Evolutionary conservation across 2,797 vertebrate genomes (phyloP).

Genomic region (Myoxocephalus aenaeus): DNA sequence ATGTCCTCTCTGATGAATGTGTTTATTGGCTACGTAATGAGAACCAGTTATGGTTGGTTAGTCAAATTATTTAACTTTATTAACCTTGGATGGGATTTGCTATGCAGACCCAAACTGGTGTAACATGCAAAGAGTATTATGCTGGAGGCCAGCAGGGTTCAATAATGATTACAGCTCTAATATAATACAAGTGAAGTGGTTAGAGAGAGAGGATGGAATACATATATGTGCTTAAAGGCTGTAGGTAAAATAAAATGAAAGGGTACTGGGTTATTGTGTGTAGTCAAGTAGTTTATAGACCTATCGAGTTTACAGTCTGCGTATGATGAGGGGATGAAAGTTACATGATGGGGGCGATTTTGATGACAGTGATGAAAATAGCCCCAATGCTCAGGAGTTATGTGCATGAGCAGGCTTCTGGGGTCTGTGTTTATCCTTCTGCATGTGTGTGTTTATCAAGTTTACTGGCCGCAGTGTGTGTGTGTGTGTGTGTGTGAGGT

Average conservation of each 20-base stretch:
- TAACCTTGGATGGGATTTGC: conserved; percentile 93
- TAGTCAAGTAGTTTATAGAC: conserved; percentile 82
- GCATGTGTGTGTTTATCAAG: conserved; percentile 40
- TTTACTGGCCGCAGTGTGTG: conserved; percentile 24
- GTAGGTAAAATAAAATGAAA: conserved; percentile 75
- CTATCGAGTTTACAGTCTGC: conserved; percentile 79
- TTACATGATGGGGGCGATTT: conserved; percentile 65
- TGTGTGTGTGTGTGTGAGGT: background rate
- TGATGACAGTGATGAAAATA: conserved; percentile 75
- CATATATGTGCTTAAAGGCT: conserved; percentile 78
- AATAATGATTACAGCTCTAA: conserved; percentile 89
- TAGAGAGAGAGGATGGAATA: conserved; percentile 72
- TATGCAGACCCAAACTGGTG: conserved; percentile 87
- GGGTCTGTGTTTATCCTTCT: conserved; percentile 48
- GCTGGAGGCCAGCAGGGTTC: conserved; percentile 86
- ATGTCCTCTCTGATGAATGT: conserved; percentile 91
- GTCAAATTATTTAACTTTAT: conserved; percentile 96
- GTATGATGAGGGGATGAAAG: conserved; percentile 76
- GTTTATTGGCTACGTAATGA: conserved; percentile 94
- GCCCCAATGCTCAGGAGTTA: conserved; percentile 49
- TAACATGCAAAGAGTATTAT: conserved; percentile 87
- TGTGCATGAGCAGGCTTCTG: conserved; percentile 36
- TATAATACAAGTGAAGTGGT: conserved; percentile 77
- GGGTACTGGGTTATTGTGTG: conserved; percentile 76
- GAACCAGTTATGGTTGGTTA: conserved; percentile 93